These are phyloP conservation scores for Aepyceros melampus DNA, from an alignment of 2,113 vertebrate genomes.

Conservation along the genomic window DNA sequence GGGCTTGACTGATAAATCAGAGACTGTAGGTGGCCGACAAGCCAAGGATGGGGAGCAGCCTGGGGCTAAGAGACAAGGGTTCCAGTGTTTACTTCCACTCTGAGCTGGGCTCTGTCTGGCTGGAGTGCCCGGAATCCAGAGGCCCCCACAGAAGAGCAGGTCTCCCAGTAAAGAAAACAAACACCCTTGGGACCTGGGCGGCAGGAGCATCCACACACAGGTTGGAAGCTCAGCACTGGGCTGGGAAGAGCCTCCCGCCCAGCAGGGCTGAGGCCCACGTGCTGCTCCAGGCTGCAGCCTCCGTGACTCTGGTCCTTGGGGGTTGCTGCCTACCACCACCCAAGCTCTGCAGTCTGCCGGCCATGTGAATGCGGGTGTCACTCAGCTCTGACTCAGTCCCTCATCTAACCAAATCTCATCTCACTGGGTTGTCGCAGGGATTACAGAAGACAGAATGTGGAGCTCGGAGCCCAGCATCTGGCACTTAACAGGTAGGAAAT, in stretches of 20 bases:
- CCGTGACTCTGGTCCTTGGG: background rate
- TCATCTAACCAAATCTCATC: background rate
- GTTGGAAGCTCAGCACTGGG: background rate
- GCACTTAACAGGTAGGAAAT: background rate
- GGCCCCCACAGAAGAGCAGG: background rate
- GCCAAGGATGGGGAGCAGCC: background rate
- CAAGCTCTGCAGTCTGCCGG: background rate
- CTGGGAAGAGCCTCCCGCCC: background rate
- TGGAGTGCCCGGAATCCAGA: background rate
- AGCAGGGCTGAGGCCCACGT: background rate
- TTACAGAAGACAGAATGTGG: background rate
- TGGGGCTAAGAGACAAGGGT: background rate
- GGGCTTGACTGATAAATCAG: constrained; percentile 42
- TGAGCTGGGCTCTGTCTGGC: background rate
- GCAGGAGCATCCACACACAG: rapidly evolving
- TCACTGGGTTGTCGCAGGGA: too few relatives aligned
- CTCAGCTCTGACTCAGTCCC: background rate
- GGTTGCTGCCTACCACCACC: background rate
- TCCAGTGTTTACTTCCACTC: background rate
- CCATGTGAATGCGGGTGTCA: background rate
- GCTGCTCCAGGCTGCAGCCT: background rate
- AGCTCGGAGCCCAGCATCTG: background rate
- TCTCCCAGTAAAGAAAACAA: background rate
- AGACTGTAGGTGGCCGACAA: constrained; percentile 22
- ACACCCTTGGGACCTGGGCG: background rate